phyloP scores from a whole-genome alignment of 2,888 invertebrate genomes.

The Epirrita christyi region DNA sequence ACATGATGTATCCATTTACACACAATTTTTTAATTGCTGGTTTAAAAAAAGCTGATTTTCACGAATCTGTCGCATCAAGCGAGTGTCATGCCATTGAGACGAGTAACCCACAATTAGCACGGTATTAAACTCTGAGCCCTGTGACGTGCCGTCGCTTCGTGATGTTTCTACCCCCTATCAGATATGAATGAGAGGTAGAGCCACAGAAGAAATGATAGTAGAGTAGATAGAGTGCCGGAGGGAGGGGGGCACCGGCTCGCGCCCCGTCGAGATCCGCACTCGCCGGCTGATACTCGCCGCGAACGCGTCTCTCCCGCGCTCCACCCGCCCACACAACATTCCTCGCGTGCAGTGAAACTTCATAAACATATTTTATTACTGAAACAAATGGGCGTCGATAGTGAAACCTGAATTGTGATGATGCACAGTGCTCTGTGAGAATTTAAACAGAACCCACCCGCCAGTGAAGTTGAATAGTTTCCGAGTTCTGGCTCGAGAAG shows the following conservation, averaged over 20 bases:
- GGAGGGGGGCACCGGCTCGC: conserved; percentile 44
- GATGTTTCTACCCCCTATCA: conserved; percentile 70
- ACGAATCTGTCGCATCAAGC: conserved; percentile 41
- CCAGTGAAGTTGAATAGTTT: conserved; percentile 63
- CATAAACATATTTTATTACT: conserved; percentile 63
- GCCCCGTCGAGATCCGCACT: conserved; percentile 54
- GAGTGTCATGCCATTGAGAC: conserved; percentile 46
- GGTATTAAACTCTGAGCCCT: conserved; percentile 55
- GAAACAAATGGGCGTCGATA: conserved; percentile 78
- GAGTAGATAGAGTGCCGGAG: conserved; percentile 36
- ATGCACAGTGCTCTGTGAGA: conserved; percentile 68
- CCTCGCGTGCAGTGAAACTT: conserved; percentile 78
- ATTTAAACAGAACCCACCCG: conserved; percentile 46
- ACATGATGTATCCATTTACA: conserved; percentile 29
- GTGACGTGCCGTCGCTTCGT: conserved; percentile 33
- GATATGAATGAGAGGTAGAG: conserved; percentile 71
- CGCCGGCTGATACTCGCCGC: conserved; percentile 69
- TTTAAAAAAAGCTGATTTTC: conserved; percentile 48
- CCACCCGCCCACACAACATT: conserved; percentile 51
- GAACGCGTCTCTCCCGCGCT: conserved; percentile 47
- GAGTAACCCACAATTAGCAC: conserved; percentile 56
- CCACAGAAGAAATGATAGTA: conserved; percentile 26
- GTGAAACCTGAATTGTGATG: conserved; percentile 78
- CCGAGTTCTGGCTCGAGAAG: too few relatives aligned
- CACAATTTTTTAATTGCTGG: conserved; percentile 33